Base-by-base conservation (phyloP, 2,113 vertebrate species). In the Seriola dumerili region DNA sequence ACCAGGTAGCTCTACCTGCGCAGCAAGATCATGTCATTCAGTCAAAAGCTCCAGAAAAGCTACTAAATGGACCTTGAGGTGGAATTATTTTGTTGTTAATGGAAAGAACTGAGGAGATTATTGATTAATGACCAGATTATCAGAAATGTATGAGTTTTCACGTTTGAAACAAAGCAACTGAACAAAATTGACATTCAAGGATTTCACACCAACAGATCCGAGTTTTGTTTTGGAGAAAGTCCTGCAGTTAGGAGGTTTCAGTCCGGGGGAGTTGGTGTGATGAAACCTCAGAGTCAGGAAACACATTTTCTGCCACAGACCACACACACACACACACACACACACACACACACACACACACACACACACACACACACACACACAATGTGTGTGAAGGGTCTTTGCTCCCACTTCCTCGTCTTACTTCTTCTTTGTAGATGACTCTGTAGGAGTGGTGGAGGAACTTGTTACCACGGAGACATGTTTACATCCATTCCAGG, bases 291-390 rank as follows among this genome's bases (percentile, higher is more conserved):
- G 3, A 63, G 29, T 50, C 91, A 94, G 94, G 93, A 95, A 95
- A 94, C 94, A 95, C 93, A 95, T 95, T 94, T 89, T 85, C 69
- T 48, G 70, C 62, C 77, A 81, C 65, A 84, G 63, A 86, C 78
- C 84, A 48, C 84, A 86, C 66, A 85, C 85, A 82, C 76, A 81
- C 69, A 80, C 68, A 38, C 32, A 63, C 63, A 42, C 46, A 34
- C n/a, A 48, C 84, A 86, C 66, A 85, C 85, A 82, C 76, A 81
- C 69, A 80, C 68, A 38, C 32, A 63, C 63, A 42, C 46, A 34
- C 84, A 48, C 84, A 86, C 66, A 85, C 85, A 82, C 76, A 81
- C 69, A 80, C 68, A 38, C 32, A 63, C 63, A 42, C 46, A 34
- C n/a, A 65, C 36, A 23, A 7, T n/a, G 55, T 65, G 50, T 57